Evolutionary conservation across 2,888 invertebrate genomes (phyloP).

Genomic region (Eumerus sabulonum): DNA sequence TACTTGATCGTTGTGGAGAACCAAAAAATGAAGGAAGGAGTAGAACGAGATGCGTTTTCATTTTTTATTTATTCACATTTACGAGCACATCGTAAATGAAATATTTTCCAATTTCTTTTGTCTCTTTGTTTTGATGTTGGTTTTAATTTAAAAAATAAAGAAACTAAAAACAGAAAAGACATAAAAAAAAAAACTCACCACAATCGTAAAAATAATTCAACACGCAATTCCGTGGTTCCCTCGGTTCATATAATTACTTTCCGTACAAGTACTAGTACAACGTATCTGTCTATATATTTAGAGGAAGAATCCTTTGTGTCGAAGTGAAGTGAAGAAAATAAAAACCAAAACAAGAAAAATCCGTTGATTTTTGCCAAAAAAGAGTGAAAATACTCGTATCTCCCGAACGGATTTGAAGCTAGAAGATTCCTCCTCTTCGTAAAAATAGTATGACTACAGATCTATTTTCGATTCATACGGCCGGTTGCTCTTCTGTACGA

Average conservation of each 20-base stretch:
- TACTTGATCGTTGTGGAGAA: constrained; percentile 25
- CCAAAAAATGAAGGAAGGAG: constrained; percentile 25
- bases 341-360: constrained; percentile 26
- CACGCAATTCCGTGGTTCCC: constrained; percentile 35
- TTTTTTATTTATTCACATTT: too few relatives aligned
- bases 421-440: constrained; percentile 55
- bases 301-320: constrained; percentile 34
- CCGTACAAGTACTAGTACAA: not conserved
- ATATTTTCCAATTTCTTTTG: constrained; percentile 30
- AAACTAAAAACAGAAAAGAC: not conserved
- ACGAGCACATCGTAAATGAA: constrained; percentile 1
- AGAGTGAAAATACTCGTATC: constrained; percentile 46
- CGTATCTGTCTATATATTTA: too few relatives aligned
- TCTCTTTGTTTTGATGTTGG: constrained; percentile 21
- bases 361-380: constrained; percentile 46
- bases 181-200: constrained; percentile 50
- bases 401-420: constrained; percentile 52
- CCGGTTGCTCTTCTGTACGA: constrained; percentile 37
- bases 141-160: not conserved
- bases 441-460: constrained; percentile 65
- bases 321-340: constrained; percentile 40
- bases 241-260: constrained; percentile 28
- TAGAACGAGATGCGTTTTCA: too few relatives aligned
- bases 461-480: constrained; percentile 61
- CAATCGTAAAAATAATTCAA: constrained; percentile 46